Base-by-base conservation (phyloP, 2,888 invertebrate genomes). In the Epistrophella euchroma region DNA sequence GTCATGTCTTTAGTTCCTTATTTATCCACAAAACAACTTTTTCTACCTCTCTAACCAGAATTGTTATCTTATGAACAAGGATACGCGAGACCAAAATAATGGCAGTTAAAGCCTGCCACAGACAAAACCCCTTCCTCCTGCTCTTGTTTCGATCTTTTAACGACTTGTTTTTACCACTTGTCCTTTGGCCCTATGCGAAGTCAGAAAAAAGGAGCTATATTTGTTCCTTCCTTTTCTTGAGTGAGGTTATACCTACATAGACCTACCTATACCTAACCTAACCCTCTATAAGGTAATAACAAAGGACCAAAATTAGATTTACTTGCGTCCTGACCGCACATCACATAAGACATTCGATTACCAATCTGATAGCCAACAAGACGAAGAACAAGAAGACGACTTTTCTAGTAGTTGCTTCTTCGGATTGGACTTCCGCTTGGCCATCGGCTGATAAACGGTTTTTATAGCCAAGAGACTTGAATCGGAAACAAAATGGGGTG, bases 281-380 rank as follows among this genome's bases (percentile, higher is more conserved):
- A 19, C n/a, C 15, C 10, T 37, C 11, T 37, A 17, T 25, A 47
- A 47, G 19, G 32, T 60, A 37, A 60, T 37, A 47, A 47, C 9
- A 82, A 43, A 82, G 86, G 82, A 82, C 40, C 19, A 22, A 86
- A 80, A 86, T 86, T 82, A 78, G 86, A 86, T 86, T 86, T 86
- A 86, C 86, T 86, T 82, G 82, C 81, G 77, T 82, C 86, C 86
- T 86, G 77, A 82, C 86, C 86, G 66, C 86, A 86, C 52, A 74
- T 86, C 86, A 82, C 82, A 86, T 82, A 86, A 86, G 81, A 64
- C 82, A 86, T 86, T 86, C 86, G 86, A 86, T 86, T 86, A 82
- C 86, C 70, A 74, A 86, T 86, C 82, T 75, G 86, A 86, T 86
- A 82, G n/a, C 82, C 77, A 78, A 64, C 82, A 78, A 77, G 76